Evolutionary conservation across 92 coral and sea anemone species (phyloP), one percentile per base, ranked within the genome.

Genomic region (Actinostola sp.): DNA sequence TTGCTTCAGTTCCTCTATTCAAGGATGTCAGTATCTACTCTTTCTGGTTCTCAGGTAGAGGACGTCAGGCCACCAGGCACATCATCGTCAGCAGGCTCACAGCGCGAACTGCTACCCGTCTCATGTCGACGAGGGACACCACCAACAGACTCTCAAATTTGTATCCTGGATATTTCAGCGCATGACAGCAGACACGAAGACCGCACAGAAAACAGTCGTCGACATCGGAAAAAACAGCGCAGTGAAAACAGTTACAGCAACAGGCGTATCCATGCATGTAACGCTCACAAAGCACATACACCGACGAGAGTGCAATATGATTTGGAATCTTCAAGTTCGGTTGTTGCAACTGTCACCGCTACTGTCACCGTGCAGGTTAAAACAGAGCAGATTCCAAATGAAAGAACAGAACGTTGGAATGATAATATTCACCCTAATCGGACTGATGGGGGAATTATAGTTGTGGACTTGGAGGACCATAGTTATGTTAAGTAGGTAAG

Each of bases 241-340:
- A 17, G 14, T 32, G 74, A 68, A 28, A 50, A 33, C 19, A 36
- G 59, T 32, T 16, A 68, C 19, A 52, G 46, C 34, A 55, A 68
- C 38, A 77, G 72, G 59, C 75, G 82, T 46, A 49, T 65, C 2
- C 80, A 58, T 24, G 68, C 76, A 11, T 50, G 74, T 21, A 83
- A 66, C 50, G 61, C 63, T 62, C 78, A 75, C 26, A 72, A 73
- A 62, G 31, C 71, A 20, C 64, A 75, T 19, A 76, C 96, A 0
- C 92, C 92, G 10, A 65, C 92, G 39, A 39, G 89, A 61, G 72
- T 73, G 25, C 73, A 76, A 26, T 71, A 84, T 42, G 97, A 91
- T 66, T 83, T 92, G 10, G 97, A 91, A 41, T 91, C 97, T 45
- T 79, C 92, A n/a, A 87, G 97, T 62, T 91, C 92, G 42, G 85